phyloP scores from a whole-genome alignment of 2,797 vertebrate genomes.

The Limnodromus scolopaceus region DNA sequence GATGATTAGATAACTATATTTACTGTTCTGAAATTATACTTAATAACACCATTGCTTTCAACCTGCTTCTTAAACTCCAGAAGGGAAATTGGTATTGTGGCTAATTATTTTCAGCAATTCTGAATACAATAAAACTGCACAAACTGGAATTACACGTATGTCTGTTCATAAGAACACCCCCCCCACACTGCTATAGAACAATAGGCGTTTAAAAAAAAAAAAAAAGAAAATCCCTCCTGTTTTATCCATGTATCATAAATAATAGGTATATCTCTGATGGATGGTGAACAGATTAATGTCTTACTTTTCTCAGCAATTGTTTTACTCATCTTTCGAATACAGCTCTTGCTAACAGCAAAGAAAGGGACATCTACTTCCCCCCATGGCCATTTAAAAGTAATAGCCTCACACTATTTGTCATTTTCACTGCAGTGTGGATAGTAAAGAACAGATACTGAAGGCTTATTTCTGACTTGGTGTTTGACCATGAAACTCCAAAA shows the following conservation, averaged over 20 bases:
- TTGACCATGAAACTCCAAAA: background rate
- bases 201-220: background rate
- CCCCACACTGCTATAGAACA: background rate
- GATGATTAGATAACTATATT: conserved; percentile 6
- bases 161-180: background rate
- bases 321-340: background rate
- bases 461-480: background rate
- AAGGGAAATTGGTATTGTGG: background rate
- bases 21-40: conserved; percentile 31
- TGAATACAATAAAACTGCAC: background rate
- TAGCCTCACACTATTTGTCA: background rate
- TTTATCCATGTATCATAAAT: background rate
- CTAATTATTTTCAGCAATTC: conserved; percentile 36
- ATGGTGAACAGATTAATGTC: background rate
- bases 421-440: background rate
- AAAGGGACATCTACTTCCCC: background rate
- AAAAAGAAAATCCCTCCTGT: background rate
- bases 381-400: background rate
- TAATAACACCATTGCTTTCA: conserved; percentile 16
- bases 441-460: background rate
- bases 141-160: background rate
- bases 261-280: background rate
- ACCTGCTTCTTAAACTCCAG: background rate
- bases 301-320: background rate
- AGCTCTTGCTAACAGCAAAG: background rate